phyloP scores from a whole-genome alignment of 2,888 invertebrate genomes.

The Sarcophaga rosellei region DNA sequence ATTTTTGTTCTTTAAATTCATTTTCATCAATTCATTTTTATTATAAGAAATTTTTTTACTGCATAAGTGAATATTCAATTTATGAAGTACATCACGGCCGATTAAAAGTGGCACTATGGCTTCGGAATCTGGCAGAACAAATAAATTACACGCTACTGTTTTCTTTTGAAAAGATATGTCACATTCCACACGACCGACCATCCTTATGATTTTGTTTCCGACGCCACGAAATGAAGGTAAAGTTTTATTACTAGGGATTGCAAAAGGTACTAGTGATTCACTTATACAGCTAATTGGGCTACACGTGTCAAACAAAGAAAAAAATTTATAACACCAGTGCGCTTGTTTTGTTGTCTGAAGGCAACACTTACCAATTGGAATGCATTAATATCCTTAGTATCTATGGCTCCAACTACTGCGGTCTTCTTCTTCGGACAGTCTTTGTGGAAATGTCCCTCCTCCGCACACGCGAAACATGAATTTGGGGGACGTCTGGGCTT shows the following conservation, averaged over 20 bases:
- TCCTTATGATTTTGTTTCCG: background rate
- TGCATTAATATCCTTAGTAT: background rate
- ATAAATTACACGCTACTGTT: too few species aligned
- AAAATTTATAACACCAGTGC: slow-evolving; percentile 8
- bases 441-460: too few species aligned
- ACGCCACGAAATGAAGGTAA: slow-evolving; percentile 5
- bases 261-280: slow-evolving; percentile 18
- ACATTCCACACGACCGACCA: background rate
- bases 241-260: background rate
- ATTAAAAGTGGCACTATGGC: too few species aligned
- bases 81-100: too few species aligned
- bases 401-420: too few species aligned
- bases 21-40: too few species aligned
- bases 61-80: too few species aligned
- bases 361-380: slow-evolving; percentile 22
- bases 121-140: too few species aligned
- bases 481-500: slow-evolving; percentile 42
- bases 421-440: too few species aligned
- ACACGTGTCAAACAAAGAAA: slow-evolving; percentile 43
- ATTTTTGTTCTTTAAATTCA: too few species aligned
- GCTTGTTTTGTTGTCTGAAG: slow-evolving; percentile 13
- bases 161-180: too few species aligned
- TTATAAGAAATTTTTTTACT: too few species aligned
- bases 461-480: slow-evolving; percentile 49
- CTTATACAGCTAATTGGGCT: slow-evolving; percentile 35